Conservation (phyloP, 2,888 invertebrate species). For the Epinotia brunnichana region DNA sequence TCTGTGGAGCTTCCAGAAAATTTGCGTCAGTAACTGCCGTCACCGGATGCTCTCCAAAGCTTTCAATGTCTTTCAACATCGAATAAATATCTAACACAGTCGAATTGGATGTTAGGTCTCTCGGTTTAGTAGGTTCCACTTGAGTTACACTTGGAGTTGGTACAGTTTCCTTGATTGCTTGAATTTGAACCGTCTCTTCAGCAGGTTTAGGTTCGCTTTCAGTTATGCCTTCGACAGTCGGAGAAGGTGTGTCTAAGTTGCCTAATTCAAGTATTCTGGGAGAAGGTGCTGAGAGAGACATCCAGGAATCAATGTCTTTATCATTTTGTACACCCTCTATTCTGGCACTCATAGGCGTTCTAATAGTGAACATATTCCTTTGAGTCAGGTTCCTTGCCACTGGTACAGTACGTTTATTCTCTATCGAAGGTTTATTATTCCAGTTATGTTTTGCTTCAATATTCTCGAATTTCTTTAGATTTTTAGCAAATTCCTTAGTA, state of each 20-base stretch:
- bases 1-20: constrained; percentile 52
- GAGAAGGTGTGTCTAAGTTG: constrained; percentile 46
- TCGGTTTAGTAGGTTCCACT: constrained; percentile 50
- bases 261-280: constrained; percentile 65
- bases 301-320: constrained; percentile 80
- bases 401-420: constrained; percentile 53
- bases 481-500: constrained; percentile 56
- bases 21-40: constrained; percentile 55
- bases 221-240: constrained; percentile 44
- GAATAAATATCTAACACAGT: constrained; percentile 80
- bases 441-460: constrained; percentile 65
- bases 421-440: constrained; percentile 66
- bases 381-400: constrained; percentile 64
- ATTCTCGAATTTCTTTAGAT: constrained; percentile 62
- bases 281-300: constrained; percentile 74
- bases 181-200: constrained; percentile 47
- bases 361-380: constrained; percentile 62
- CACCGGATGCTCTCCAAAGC: constrained; percentile 75
- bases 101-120: constrained; percentile 67
- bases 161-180: constrained; percentile 27
- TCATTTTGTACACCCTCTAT: constrained; percentile 75
- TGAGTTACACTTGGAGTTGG: constrained; percentile 21
- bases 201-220: constrained; percentile 45
- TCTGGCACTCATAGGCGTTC: constrained; percentile 70
- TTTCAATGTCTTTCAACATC: constrained; percentile 80